phyloP scores from a whole-genome alignment of 1,140 invertebrate genomes.

The Acromyrmex echinatior region DNA sequence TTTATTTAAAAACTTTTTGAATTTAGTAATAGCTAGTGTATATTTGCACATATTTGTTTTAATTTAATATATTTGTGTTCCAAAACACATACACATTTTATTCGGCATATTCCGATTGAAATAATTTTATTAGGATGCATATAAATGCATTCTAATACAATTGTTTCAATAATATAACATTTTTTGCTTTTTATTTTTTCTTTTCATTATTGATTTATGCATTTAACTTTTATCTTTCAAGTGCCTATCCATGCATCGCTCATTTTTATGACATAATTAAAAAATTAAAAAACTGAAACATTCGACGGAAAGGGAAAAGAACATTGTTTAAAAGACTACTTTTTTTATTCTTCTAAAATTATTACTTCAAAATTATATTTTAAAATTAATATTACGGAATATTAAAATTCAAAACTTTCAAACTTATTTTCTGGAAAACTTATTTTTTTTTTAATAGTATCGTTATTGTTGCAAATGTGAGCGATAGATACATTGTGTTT shows the following conservation, averaged over 20 bases:
- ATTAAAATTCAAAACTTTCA: too few species aligned
- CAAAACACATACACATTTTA: background rate
- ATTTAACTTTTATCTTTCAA: background rate
- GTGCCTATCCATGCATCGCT: too few species aligned
- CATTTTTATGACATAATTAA: too few species aligned
- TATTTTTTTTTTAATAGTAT: too few species aligned
- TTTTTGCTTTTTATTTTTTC: background rate
- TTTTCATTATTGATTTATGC: background rate
- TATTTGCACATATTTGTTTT: background rate
- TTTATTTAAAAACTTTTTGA: background rate
- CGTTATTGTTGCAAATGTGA: too few species aligned
- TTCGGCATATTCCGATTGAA: background rate
- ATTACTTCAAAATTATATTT: too few species aligned
- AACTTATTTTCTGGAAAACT: too few species aligned
- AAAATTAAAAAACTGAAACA: too few species aligned
- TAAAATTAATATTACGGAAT: too few species aligned
- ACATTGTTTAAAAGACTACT: too few species aligned
- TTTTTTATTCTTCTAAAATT: too few species aligned
- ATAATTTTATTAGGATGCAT: too few species aligned
- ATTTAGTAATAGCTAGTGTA: background rate
- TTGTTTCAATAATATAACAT: background rate
- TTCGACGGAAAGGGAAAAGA: background rate
- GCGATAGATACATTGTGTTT: background rate
- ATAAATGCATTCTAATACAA: background rate
- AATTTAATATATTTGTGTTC: background rate